A percentile compares a stretch with the other conserved stretches of the same genome.
phyloP scores from a whole-genome alignment of 2,888 invertebrate species.

The Siphlonurus alternatus region DNA sequence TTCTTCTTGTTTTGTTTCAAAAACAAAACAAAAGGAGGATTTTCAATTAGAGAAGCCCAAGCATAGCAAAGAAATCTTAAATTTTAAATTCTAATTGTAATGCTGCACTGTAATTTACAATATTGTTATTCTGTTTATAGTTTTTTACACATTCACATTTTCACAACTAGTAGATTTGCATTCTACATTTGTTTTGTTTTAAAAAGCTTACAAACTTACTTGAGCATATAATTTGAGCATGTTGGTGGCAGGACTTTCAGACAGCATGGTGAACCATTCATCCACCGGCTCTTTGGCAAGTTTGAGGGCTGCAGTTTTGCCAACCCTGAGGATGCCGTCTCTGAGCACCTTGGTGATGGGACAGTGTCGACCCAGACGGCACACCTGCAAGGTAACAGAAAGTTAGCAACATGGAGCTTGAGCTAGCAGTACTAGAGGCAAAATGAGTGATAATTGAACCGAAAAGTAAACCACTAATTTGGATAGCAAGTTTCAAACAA shows the following conservation, averaged over 20 bases:
- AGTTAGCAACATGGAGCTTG: constrained; percentile 1
- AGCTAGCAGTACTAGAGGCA: background rate
- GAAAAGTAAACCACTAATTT: background rate
- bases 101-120: background rate
- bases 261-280: constrained; percentile 77
- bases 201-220: constrained; percentile 25
- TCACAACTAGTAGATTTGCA: too few relatives aligned
- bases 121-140: background rate
- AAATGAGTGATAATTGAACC: background rate
- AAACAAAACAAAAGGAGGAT: too few relatives aligned
- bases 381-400: constrained; percentile 37
- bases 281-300: constrained; percentile 50
- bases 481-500: background rate
- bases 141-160: background rate
- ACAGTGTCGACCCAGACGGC: constrained; percentile 82
- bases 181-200: too few relatives aligned
- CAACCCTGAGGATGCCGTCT: constrained; percentile 77
- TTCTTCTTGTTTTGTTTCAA: too few relatives aligned
- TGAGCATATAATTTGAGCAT: constrained; percentile 78
- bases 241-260: constrained; percentile 62
- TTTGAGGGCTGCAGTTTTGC: constrained; percentile 43
- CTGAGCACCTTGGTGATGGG: constrained; percentile 68
- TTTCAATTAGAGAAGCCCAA: too few relatives aligned
- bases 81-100: background rate
- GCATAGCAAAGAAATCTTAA: too few relatives aligned